Percentiles rank a stretch among this genome's conserved stretches.
phyloP scores from a whole-genome alignment of 2,888 invertebrate species.

The Epistrophe grossulariae region DNA sequence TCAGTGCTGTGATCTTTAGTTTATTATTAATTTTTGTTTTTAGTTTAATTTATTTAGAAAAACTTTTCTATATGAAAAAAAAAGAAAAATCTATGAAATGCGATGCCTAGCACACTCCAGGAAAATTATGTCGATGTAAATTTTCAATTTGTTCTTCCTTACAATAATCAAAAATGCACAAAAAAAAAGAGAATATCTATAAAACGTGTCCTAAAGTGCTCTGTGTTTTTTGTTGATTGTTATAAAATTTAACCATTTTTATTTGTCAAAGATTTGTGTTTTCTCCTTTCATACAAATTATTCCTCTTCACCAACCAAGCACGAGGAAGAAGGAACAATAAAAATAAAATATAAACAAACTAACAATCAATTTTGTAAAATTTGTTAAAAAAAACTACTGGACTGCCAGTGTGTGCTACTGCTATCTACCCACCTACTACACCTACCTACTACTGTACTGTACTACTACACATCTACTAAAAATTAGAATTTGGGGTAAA shows the following conservation, averaged over 20 bases:
- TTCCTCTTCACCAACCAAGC: not conserved
- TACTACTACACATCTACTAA: not conserved
- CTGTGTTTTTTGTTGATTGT: not conserved
- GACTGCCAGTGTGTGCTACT: not conserved
- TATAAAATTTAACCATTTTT: too few relatives aligned
- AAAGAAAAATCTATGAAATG: constrained; percentile 24
- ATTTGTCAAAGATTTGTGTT: not conserved
- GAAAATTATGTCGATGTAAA: constrained; percentile 34
- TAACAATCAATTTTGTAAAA: not conserved
- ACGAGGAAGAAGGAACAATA: not conserved
- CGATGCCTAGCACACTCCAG: constrained; percentile 31
- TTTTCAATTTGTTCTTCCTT: constrained; percentile 1
- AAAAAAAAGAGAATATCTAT: constrained; percentile 16
- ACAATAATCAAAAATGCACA: constrained; percentile 15
- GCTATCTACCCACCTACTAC: not conserved
- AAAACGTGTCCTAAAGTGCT: constrained; percentile 15
- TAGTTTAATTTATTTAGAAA: constrained; percentile 2
- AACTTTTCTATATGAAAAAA: not conserved
- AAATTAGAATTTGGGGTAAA: not conserved
- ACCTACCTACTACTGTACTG: not conserved
- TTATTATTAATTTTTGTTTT: not conserved
- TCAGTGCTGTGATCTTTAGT: not conserved
- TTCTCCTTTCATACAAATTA: not conserved
- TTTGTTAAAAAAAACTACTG: not conserved
- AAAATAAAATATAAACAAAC: not conserved